Evolutionary conservation across 2,797 vertebrate genomes (phyloP).

Genomic region (Craterocephalus amniculus): DNA sequence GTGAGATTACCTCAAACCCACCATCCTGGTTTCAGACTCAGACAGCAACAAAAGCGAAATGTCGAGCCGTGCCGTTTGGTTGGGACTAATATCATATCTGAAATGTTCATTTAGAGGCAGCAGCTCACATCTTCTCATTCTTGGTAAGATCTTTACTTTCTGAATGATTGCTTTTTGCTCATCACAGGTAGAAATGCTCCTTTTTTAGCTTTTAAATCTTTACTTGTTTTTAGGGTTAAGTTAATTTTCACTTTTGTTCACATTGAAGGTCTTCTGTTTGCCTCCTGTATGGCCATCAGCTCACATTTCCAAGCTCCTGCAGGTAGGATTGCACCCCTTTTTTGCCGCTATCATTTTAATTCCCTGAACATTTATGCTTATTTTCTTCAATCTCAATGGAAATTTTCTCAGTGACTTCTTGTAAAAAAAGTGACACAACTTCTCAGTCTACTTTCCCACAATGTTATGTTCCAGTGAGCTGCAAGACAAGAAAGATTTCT

Average conservation of each 20-base stretch:
- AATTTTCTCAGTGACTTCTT: background rate
- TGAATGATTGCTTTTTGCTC: background rate
- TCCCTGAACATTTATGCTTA: background rate
- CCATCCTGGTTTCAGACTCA: constrained; percentile 17
- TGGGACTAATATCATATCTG: background rate
- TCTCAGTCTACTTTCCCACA: constrained; percentile 7
- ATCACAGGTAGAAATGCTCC: background rate
- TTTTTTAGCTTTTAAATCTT: background rate
- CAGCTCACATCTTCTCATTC: constrained; percentile 2
- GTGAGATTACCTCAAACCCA: constrained; percentile 1
- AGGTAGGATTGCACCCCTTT: constrained; percentile 32
- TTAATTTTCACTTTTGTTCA: constrained; percentile 1
- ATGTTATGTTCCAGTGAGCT: constrained; percentile 41
- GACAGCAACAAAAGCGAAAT: constrained; percentile 10
- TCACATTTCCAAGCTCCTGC: background rate
- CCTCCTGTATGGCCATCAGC: background rate
- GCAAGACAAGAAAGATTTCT: background rate
- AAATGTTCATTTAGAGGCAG: constrained; percentile 4
- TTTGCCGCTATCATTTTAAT: background rate
- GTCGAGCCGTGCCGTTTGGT: background rate
- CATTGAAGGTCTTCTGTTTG: constrained; percentile 52
- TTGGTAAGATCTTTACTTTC: constrained; percentile 42
- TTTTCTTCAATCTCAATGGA: background rate
- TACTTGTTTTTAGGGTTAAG: background rate
- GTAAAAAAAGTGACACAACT: background rate